phyloP scores from a whole-genome alignment of 2,888 invertebrate genomes.

The Ametastegia equiseti region DNA sequence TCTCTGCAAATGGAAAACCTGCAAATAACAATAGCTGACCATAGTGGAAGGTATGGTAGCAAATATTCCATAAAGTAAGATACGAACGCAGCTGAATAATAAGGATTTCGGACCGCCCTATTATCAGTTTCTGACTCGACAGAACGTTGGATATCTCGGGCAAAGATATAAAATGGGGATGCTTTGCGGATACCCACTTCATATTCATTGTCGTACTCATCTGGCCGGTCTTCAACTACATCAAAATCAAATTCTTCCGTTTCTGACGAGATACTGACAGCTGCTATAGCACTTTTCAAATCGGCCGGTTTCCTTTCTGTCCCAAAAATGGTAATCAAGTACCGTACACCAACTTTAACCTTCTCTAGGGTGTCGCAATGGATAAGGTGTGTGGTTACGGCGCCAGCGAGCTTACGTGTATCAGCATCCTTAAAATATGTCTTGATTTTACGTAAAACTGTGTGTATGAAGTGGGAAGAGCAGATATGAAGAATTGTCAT shows the following conservation, averaged over 20 bases:
- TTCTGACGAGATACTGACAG: neutral
- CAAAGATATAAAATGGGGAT: neutral
- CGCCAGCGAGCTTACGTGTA: neutral
- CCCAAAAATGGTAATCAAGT: neutral
- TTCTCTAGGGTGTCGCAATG: neutral
- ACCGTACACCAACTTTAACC: neutral
- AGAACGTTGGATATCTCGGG: neutral
- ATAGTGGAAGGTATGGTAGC: conserved; percentile 45
- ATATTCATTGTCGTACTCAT: neutral
- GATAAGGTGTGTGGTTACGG: neutral
- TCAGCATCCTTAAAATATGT: conserved; percentile 15
- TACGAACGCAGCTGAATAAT: conserved; percentile 37
- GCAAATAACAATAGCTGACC: conserved; percentile 48
- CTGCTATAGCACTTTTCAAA: neutral
- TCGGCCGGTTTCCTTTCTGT: neutral
- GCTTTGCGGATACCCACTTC: neutral
- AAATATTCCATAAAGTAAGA: conserved; percentile 43
- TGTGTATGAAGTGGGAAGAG: conserved; percentile 48
- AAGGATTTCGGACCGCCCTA: neutral
- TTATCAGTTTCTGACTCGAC: neutral
- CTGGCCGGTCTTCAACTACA: neutral
- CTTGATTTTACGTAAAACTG: conserved; percentile 27
- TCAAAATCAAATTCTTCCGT: neutral
- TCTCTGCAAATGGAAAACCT: conserved; percentile 38
- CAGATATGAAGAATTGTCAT: conserved; percentile 50